Conservation (phyloP, 2,888 invertebrate species). For the Nebria salina region DNA sequence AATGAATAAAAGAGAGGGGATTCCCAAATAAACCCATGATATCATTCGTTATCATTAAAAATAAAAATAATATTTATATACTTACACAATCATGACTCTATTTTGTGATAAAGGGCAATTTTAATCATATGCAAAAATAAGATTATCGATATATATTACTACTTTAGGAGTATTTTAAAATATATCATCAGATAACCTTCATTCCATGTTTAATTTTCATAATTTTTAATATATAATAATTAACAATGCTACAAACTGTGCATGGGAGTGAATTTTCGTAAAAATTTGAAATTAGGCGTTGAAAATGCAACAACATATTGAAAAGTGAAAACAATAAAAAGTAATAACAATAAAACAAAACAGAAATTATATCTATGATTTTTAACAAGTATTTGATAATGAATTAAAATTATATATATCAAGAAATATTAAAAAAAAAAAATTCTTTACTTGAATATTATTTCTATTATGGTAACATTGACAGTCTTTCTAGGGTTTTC, state of each 20-base stretch:
- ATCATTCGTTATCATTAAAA: background rate
- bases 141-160: background rate
- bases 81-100: background rate
- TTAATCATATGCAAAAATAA: background rate
- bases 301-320: no score
- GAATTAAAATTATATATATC: no score
- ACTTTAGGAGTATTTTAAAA: background rate
- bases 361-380: no score
- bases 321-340: no score
- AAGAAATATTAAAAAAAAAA: no score
- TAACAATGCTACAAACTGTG: no score
- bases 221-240: background rate
- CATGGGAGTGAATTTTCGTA: no score
- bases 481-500: background rate
- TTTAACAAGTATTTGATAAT: no score
- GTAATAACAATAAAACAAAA: no score
- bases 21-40: conserved; percentile 12
- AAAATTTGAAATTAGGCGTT: no score
- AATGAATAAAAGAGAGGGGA: background rate
- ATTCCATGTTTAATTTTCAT: background rate
- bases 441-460: no score
- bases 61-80: background rate
- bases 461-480: background rate
- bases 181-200: background rate
- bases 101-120: background rate